Evolutionary conservation across 1,140 invertebrate genomes (phyloP).

Genomic region (Zaprionus kolodkinae): DNA sequence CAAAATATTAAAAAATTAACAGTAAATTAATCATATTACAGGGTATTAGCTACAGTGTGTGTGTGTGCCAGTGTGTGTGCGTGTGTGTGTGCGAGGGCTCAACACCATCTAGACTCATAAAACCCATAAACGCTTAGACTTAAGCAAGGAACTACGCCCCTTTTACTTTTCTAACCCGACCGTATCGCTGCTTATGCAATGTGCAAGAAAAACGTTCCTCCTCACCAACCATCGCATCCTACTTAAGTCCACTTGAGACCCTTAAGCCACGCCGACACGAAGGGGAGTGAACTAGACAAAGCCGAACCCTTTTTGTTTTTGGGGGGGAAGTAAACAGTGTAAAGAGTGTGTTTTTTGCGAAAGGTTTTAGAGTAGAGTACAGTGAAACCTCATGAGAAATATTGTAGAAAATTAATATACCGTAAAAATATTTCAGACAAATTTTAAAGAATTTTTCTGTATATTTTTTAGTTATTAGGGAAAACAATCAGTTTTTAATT

Average conservation of each 20-base stretch:
- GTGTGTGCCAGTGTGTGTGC: constrained; percentile 10
- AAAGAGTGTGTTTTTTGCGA: not conserved
- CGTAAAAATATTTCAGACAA: not conserved
- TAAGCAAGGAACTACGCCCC: constrained; percentile 18
- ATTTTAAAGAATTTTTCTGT: not conserved
- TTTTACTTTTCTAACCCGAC: not conserved
- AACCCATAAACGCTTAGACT: constrained; percentile 18
- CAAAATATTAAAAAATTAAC: constrained; percentile 4
- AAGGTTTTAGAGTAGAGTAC: not conserved
- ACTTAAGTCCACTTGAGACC: constrained; percentile 53
- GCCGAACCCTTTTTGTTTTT: constrained; percentile 52
- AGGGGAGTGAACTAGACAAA: constrained; percentile 30
- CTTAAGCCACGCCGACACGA: constrained; percentile 63
- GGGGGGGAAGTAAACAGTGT: constrained; percentile 8
- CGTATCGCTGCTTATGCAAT: constrained; percentile 24
- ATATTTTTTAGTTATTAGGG: not conserved
- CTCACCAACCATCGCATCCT: constrained; percentile 4
- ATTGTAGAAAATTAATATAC: too few relatives aligned
- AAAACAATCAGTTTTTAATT: too few relatives aligned
- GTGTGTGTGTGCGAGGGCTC: not conserved
- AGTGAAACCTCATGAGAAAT: not conserved
- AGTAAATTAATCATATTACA: constrained; percentile 2
- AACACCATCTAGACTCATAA: constrained; percentile 40
- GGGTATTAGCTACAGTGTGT: not conserved
- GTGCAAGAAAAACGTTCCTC: constrained; percentile 52